Base-by-base conservation (phyloP, 2,113 vertebrate species). In the Bos javanicus region DNA sequence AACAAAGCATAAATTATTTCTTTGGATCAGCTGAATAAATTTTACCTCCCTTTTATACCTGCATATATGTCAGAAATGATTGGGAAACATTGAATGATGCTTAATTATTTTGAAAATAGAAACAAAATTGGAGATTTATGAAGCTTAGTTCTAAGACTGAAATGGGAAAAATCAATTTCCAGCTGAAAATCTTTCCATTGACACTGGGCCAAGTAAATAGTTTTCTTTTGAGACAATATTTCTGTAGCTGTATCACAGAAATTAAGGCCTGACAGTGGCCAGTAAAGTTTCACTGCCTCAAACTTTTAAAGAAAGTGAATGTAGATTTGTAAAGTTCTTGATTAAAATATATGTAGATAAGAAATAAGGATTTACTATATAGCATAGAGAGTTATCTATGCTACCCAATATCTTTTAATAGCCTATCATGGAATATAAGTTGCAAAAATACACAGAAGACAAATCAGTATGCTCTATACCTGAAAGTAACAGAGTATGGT, bases 111-210 rank as follows among this genome's bases (percentile, higher is more conserved):
- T 87, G 33, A 91, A 95, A 95, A 97, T 87, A 50, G 87, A 94
- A 96, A 57, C 89, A 48, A 97, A 92, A 71, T 7, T 87, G 84
- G 60, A 74, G 94, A 10, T 62, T 90, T 97, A 33, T 90, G 81
- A 92, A 88, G 46, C 94, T 82, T 84, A 62, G 25, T n/a, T 85
- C 16, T 95, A 81, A 97, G 96, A 90, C n/a, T 50, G 30, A 78
- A 94, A 78, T 46, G 52, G 33, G 28, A 96, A 95, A 98, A 97
- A 88, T 96, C 36, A 52, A 19, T 93, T 98, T 80, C 54, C 97
- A 83, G 81, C 86, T 96, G 54, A 60, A 90, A 94, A 80, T 9
- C 59, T 89, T 94, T 85, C 48, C 85, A 12, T 95, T 84, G 64
- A 71, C 21, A 8, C 2, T 94, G 28, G 28, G 33, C 33, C 2